Conservation (phyloP, 2,797 vertebrate species). For the Labroides dimidiatus region DNA sequence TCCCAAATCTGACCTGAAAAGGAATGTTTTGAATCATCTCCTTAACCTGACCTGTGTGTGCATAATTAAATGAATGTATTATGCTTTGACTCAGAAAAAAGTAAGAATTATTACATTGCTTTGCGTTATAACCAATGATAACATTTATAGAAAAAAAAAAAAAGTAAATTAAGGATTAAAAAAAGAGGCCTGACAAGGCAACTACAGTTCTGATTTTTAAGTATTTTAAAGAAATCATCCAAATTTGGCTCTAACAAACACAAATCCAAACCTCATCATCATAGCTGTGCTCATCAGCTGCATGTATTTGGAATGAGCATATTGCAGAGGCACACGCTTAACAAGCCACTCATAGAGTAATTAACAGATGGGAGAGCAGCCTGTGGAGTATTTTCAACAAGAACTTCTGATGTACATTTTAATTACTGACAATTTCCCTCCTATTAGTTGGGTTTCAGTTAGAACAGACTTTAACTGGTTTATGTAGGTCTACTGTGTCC, state of each 20-base stretch:
- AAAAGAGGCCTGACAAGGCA: neutral
- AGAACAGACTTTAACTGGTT: constrained; percentile 56
- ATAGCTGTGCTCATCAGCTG: constrained; percentile 49
- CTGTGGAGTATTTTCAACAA: constrained; percentile 68
- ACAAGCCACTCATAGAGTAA: constrained; percentile 68
- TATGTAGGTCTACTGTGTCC: constrained; percentile 54
- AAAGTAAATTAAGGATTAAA: too few species aligned
- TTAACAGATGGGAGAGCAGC: constrained; percentile 75
- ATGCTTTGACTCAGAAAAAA: neutral
- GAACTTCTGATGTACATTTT: constrained; percentile 72
- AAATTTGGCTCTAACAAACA: constrained; percentile 38
- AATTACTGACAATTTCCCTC: constrained; percentile 71
- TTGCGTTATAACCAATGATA: neutral
- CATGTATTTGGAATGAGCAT: constrained; percentile 59
- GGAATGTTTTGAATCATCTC: too few species aligned
- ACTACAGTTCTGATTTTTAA: neutral
- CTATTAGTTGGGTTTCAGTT: constrained; percentile 54
- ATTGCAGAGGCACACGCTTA: constrained; percentile 59
- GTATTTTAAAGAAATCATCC: constrained; percentile 20
- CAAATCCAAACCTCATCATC: constrained; percentile 46
- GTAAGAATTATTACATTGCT: neutral
- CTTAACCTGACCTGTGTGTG: too few species aligned
- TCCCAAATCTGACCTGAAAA: neutral
- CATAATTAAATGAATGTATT: neutral
- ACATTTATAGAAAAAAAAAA: too few species aligned